Base-by-base conservation (phyloP, 2,888 invertebrate species). In the Syrista parreyssii region DNA sequence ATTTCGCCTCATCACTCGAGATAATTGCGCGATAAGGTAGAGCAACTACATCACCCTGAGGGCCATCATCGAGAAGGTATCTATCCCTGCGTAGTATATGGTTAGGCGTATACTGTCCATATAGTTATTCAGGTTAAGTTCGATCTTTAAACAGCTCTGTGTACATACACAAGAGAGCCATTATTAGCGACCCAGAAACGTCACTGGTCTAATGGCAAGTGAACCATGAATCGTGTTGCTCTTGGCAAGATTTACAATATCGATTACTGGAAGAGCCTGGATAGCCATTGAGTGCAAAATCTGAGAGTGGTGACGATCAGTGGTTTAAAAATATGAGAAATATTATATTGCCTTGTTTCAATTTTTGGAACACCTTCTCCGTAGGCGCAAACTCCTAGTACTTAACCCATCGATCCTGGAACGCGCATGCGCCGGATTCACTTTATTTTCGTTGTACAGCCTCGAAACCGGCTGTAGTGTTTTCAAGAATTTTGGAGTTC, bases 381-480 rank as follows among this genome's bases (percentile, higher is more conserved):
- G 71, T 71, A n/a, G 71, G 71, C 71, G 71, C 71, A 71, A 71
- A 32, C 71, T 71, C 32, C 71, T 15, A 33, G 12, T 68, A 78
- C 73, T 55, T 23, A 79, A 78, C 32, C 73, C 81, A 86, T 86
- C 74, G 86, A 86, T 86, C 78, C 73, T 32, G 75, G 76, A 73
- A 76, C 83, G 86, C 86, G 86, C 86, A 86, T 81, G 86, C 86
- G 86, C 86, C 77, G 80, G 30, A 55, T 77, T 74, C 73, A 34
- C 68, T 76, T 76, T 76, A 76, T 78, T 76, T 76, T 78, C 76
- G 73, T 72, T 72, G 73, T 76, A 31, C 73, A 77, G 76, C 23
- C 55, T 31, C n/a, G 71, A 68, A 68, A 34, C 73, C 31, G 71
- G 12, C 30, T 69, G 74, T 23, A 34, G 68, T 35, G 68, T 34